phyloP scores from a whole-genome alignment of 1,140 invertebrate genomes.

The Batillaria attramentaria region DNA sequence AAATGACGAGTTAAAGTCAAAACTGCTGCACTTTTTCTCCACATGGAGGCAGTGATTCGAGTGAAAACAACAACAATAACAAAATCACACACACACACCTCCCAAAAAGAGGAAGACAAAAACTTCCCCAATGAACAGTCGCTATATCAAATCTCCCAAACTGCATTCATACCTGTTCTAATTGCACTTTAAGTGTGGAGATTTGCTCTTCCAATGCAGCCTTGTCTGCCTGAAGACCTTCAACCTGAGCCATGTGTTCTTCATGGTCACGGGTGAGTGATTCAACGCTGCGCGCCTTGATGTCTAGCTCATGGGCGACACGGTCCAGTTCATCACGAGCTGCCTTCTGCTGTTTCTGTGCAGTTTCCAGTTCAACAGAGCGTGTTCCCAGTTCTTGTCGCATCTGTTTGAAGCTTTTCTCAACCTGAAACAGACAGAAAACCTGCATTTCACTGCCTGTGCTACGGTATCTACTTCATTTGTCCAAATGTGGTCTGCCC shows the following conservation, averaged over 20 bases:
- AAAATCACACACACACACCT: too few species aligned
- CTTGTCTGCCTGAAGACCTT: slow-evolving; percentile 55
- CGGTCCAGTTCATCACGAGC: slow-evolving; percentile 49
- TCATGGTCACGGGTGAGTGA: slow-evolving; percentile 46
- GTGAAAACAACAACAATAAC: too few species aligned
- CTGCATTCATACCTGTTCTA: slow-evolving; percentile 30
- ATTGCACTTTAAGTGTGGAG: slow-evolving; percentile 17
- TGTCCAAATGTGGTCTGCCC: too few species aligned
- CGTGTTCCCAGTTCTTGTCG: slow-evolving; percentile 69
- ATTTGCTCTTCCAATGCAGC: slow-evolving; percentile 51
- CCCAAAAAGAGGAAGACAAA: too few species aligned
- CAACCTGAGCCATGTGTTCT: slow-evolving; percentile 47
- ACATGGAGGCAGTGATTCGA: too few species aligned
- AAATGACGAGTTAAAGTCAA: too few species aligned
- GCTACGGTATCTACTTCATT: too few species aligned
- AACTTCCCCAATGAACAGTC: too few species aligned
- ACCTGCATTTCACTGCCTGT: too few species aligned
- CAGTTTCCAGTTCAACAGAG: slow-evolving; percentile 51
- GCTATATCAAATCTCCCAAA: too few species aligned
- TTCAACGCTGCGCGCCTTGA: slow-evolving; percentile 57
- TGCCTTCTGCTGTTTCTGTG: slow-evolving; percentile 44
- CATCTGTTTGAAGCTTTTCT: slow-evolving; percentile 72
- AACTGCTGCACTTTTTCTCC: too few species aligned
- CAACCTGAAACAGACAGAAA: slow-evolving; percentile 57
- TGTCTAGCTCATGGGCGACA: slow-evolving; percentile 52